Evolutionary conservation across 53 echinoderm and acorn worm species (phyloP), one percentile per base, ranked within the genome.

Genomic region (Patiria pectinifera): DNA sequence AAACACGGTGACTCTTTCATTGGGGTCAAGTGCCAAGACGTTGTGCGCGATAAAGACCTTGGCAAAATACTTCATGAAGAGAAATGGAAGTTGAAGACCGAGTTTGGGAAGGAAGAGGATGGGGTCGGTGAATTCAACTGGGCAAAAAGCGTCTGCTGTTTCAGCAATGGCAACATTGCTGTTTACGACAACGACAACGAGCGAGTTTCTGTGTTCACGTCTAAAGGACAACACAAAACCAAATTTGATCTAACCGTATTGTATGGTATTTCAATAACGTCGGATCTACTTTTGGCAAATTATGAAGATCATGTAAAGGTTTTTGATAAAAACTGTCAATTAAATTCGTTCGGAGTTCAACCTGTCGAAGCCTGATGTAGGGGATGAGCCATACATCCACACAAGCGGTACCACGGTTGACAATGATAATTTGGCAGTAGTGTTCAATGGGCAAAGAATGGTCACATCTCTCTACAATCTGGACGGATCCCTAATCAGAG

Each of bases 1-100:
- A 24, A 74, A 10, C 24, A 74, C 24, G 74, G 22, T 3, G 19
- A 23, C 0, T 74, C 74, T 1, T 74, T 58, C 58, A 25, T 82
- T 16, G 82, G 82, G 13, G 53, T 82, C 60, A 82, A 48, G 21
- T 53, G 59, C 45, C 58, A 53, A 44, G 82, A 53, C 45, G 3
- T 59, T 11, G 22, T 82, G 11, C 53, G 6, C 1, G 82, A 82
- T 9, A 59, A 24, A 82, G 82, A 82, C 48, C 82, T 59, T 59
- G 82, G 82, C 21, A 82, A 82, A 82, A 59, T 82, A 59, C 82
- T 82, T 11, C 58, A 82, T 59, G 21, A 82, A 59, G 82, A 82
- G 59, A 82, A 74, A 74, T 74, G 74, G 74, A n/a, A 74, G 74
- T 24, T 74, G 11, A 74, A 74, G 19, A 74, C 22, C 6, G 74